A percentile compares a stretch with the other conserved stretches of the same genome.
These are phyloP conservation scores for Drosophila nebulosa DNA, from an alignment of 1,140 invertebrate genomes.

Conservation along the genomic window DNA sequence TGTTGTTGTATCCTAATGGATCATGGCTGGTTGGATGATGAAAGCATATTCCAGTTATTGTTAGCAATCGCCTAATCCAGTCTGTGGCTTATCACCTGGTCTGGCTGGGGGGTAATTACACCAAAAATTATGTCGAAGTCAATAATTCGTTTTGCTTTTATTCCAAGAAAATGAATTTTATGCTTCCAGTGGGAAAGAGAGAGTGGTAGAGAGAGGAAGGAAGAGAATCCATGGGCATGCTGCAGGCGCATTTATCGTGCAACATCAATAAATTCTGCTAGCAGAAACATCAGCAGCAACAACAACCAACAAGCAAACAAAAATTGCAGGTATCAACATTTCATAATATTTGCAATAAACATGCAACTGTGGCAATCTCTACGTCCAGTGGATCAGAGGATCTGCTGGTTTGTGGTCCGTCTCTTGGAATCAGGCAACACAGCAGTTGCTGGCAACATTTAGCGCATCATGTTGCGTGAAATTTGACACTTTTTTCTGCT, in stretches of 20 bases:
- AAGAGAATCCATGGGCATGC: constrained; percentile 41
- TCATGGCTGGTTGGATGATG: constrained; percentile 44
- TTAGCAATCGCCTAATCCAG: constrained; percentile 44
- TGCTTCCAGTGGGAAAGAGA: constrained; percentile 22
- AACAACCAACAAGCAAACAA: constrained; percentile 36
- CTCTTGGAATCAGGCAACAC: not conserved
- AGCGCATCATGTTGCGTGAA: constrained; percentile 78
- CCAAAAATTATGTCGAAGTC: constrained; percentile 65
- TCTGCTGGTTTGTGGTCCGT: not conserved
- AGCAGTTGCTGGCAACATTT: constrained; percentile 73
- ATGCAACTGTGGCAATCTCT: constrained; percentile 67
- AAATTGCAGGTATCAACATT: constrained; percentile 74
- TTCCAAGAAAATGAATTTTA: constrained; percentile 75
- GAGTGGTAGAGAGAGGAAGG: no score
- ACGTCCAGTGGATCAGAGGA: not conserved
- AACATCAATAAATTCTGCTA: constrained; percentile 72
- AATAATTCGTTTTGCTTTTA: constrained; percentile 74
- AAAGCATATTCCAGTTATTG: constrained; percentile 10
- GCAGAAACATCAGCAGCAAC: constrained; percentile 22
- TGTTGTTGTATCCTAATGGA: constrained; percentile 34
- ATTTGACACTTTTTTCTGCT: constrained; percentile 65
- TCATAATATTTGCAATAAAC: constrained; percentile 81
- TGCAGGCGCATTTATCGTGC: constrained; percentile 70
- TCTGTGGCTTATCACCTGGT: constrained; percentile 63
- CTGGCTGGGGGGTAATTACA: constrained; percentile 58